These are phyloP conservation scores for Eubucco bourcierii DNA, from an alignment of 2,113 vertebrate species.

Conservation along the genomic window DNA sequence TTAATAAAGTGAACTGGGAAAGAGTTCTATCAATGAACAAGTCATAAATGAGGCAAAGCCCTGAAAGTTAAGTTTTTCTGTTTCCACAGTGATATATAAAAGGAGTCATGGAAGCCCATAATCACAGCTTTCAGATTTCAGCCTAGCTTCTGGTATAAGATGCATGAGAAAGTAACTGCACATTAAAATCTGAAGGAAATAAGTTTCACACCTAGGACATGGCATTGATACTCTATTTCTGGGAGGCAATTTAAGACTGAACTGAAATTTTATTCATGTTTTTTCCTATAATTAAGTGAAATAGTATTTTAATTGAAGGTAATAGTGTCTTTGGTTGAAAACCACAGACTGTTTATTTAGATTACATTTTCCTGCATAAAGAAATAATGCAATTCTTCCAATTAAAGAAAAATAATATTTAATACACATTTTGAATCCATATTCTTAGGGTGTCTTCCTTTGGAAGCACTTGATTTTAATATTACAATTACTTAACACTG, in stretches of 20 bases:
- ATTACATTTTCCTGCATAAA: neutral
- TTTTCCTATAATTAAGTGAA: neutral
- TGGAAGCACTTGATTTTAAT: neutral
- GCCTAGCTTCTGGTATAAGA: neutral
- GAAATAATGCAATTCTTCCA: neutral
- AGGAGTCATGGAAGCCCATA: neutral
- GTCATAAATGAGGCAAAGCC: neutral
- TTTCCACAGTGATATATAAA: neutral
- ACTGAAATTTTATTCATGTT: neutral
- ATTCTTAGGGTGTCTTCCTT: neutral
- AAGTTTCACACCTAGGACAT: neutral
- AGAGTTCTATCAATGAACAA: neutral
- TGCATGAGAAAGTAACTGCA: neutral
- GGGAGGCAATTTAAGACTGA: accelerated
- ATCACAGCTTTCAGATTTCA: neutral
- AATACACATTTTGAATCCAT: neutral
- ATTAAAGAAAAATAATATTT: neutral
- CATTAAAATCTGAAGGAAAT: neutral
- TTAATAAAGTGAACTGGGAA: neutral
- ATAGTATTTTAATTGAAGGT: neutral
- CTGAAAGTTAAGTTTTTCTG: neutral
- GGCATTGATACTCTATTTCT: neutral
- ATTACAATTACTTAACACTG: neutral
- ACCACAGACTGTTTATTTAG: neutral
- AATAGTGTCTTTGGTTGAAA: neutral